These are phyloP conservation scores for Ectropis crepuscularia DNA, from an alignment of 2,888 invertebrate species.

Conservation along the genomic window DNA sequence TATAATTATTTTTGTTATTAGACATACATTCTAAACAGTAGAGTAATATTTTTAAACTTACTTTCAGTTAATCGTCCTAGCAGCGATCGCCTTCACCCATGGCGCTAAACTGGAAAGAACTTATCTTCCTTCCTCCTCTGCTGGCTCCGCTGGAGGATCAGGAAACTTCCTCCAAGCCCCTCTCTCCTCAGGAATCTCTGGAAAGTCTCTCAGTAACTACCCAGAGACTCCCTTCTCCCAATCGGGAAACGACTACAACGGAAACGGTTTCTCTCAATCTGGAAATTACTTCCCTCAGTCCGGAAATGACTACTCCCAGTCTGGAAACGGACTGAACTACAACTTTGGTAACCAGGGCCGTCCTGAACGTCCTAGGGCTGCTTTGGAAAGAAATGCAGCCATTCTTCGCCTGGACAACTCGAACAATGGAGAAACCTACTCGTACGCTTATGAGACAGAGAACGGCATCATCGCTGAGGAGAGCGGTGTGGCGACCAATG, in stretches of 20 bases:
- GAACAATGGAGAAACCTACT: slow-evolving; percentile 72
- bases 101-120: slow-evolving; percentile 72
- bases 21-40: too few relatives aligned
- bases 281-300: slow-evolving; percentile 40
- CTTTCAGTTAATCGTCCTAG: slow-evolving; percentile 65
- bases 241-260: too few relatives aligned
- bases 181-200: slow-evolving; percentile 26
- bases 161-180: slow-evolving; percentile 65
- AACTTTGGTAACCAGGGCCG: slow-evolving; percentile 43
- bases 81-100: slow-evolving; percentile 59
- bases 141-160: slow-evolving; percentile 61
- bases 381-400: slow-evolving; percentile 71
- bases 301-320: slow-evolving; percentile 31
- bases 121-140: slow-evolving; percentile 70
- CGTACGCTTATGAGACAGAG: slow-evolving; percentile 74
- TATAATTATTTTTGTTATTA: too few relatives aligned
- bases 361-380: slow-evolving; percentile 69
- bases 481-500: slow-evolving; percentile 72
- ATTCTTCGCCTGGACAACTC: slow-evolving; percentile 71
- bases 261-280: slow-evolving; percentile 30
- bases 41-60: too few relatives aligned
- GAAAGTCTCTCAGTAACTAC: slow-evolving; percentile 22
- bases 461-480: slow-evolving; percentile 77
- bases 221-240: slow-evolving; percentile 22
- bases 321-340: slow-evolving; percentile 43